Evolutionary conservation across 2,888 invertebrate species (phyloP).

Genomic region (Thysanoteuthis rhombus): DNA sequence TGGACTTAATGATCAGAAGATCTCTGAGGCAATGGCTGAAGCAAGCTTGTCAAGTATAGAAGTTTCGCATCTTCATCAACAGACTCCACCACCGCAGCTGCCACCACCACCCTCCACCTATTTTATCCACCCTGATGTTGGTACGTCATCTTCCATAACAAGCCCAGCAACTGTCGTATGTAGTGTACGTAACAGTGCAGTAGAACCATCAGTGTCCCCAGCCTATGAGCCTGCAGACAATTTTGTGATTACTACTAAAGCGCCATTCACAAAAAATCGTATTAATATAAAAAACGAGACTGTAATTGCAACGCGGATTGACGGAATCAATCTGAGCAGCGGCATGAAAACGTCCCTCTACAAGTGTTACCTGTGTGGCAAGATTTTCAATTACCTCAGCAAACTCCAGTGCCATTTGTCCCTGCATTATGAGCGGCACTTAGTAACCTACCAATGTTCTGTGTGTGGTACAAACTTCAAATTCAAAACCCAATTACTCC

Average conservation of each 20-base stretch:
- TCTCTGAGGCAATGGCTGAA: conserved; percentile 23
- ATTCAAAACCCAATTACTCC: conserved; percentile 57
- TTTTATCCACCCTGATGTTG: conserved; percentile 12
- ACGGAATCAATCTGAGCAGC: conserved; percentile 57
- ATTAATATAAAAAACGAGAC: conserved; percentile 60
- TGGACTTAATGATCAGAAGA: conserved; percentile 27
- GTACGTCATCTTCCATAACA: conserved; percentile 16
- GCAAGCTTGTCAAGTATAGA: conserved; percentile 17
- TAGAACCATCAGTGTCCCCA: neutral
- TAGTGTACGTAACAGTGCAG: neutral
- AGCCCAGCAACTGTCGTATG: neutral
- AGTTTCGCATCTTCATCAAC: conserved; percentile 13
- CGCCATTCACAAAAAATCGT: conserved; percentile 34
- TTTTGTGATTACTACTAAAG: conserved; percentile 30
- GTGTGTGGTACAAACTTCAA: conserved; percentile 61
- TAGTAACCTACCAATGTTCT: conserved; percentile 58
- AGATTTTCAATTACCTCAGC: conserved; percentile 58
- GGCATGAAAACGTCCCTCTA: conserved; percentile 60
- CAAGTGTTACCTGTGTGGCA: conserved; percentile 65
- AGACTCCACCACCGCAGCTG: neutral
- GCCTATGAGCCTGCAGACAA: neutral
- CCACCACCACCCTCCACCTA: neutral
- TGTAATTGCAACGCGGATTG: conserved; percentile 61
- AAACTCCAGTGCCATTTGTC: conserved; percentile 64
- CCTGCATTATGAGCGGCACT: conserved; percentile 58